Evolutionary conservation across 92 coral and sea anemone species (phyloP).

Genomic region (Isaurus tuberculatus): DNA sequence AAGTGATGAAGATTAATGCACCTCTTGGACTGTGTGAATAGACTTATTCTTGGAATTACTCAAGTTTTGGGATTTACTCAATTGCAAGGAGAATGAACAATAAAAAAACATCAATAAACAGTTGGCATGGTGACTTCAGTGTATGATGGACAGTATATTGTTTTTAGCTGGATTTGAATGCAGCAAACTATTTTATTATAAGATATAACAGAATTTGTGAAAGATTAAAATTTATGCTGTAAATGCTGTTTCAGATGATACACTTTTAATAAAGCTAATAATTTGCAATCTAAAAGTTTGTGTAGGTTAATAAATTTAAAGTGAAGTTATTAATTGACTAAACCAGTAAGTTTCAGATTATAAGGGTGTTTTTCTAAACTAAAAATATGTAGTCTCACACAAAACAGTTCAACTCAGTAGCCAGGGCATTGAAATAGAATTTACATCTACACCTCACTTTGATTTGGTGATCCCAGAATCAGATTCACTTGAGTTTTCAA

Average conservation of each 20-base stretch:
- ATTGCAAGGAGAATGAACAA: background rate
- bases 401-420: too few relatives aligned
- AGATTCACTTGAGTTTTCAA: too few relatives aligned
- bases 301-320: too few relatives aligned
- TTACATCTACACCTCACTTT: too few relatives aligned
- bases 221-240: background rate
- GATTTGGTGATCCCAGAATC: too few relatives aligned
- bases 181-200: background rate
- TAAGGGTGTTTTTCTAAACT: too few relatives aligned
- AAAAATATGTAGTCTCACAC: too few relatives aligned
- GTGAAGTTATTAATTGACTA: too few relatives aligned
- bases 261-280: background rate
- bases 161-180: background rate
- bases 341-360: too few relatives aligned
- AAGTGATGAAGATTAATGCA: slow-evolving; percentile 25
- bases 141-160: background rate
- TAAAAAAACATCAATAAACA: background rate
- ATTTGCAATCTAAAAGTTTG: background rate
- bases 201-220: background rate
- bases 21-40: slow-evolving; percentile 28
- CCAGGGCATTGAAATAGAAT: too few relatives aligned
- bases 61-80: slow-evolving; percentile 1
- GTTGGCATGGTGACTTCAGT: background rate
- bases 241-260: background rate
- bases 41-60: slow-evolving; percentile 4